Evolutionary conservation across 2,888 invertebrate genomes (phyloP).

Genomic region (Pristionchus japonicus): DNA sequence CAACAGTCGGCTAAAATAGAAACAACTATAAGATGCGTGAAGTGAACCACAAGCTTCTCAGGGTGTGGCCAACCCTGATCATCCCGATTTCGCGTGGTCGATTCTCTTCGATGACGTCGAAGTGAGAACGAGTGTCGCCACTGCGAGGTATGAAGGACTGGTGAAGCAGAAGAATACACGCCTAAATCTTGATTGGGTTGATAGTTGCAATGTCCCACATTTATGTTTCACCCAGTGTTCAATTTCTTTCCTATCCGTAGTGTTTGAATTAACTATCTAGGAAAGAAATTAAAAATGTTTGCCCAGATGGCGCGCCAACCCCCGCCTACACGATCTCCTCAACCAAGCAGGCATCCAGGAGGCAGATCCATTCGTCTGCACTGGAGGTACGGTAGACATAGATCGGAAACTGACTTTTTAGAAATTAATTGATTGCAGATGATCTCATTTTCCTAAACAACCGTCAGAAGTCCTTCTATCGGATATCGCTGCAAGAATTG

Average conservation of each 20-base stretch:
- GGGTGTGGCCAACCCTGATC: not conserved
- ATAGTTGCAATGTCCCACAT: too few relatives aligned
- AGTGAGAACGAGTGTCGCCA: not conserved
- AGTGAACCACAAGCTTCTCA: not conserved
- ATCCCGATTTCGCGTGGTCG: not conserved
- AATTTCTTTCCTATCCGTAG: too few relatives aligned
- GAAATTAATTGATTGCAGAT: not conserved
- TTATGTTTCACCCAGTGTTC: too few relatives aligned
- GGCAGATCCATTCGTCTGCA: constrained; percentile 10
- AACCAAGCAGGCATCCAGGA: not conserved
- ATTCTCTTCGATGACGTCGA: not conserved
- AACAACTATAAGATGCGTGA: too few relatives aligned
- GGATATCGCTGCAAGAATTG: constrained; percentile 1
- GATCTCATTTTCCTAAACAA: constrained; percentile 28
- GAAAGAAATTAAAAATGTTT: too few relatives aligned
- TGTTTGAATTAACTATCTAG: too few relatives aligned
- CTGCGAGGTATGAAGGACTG: not conserved
- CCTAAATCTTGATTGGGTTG: too few relatives aligned
- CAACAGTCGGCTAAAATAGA: too few relatives aligned
- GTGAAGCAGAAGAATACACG: not conserved
- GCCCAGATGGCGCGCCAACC: constrained; percentile 2
- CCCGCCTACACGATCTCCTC: not conserved
- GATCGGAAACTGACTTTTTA: not conserved
- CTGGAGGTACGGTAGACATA: not conserved
- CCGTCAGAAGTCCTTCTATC: constrained; percentile 15